These are phyloP conservation scores for Caranx melampygus DNA, from an alignment of 2,113 vertebrate species.

Conservation along the genomic window DNA sequence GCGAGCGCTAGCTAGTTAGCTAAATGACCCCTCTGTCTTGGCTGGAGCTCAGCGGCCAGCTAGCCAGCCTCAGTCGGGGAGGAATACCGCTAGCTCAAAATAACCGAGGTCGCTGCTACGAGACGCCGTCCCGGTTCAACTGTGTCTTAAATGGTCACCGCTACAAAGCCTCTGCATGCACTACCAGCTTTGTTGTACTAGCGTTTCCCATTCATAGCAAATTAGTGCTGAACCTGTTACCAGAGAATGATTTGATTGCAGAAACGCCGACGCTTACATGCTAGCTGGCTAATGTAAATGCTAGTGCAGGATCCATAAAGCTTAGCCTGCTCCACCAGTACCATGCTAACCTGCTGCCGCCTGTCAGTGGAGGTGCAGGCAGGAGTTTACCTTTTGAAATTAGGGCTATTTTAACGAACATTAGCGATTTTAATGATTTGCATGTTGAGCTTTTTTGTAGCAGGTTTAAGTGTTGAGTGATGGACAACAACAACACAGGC, in stretches of 20 bases:
- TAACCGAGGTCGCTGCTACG: slow-evolving; percentile 48
- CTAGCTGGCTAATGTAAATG: slow-evolving; percentile 63
- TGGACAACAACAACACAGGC: slow-evolving; percentile 12
- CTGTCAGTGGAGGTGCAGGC: background rate
- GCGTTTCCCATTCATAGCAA: slow-evolving; percentile 47
- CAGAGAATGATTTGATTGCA: slow-evolving; percentile 47
- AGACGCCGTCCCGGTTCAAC: slow-evolving; percentile 8
- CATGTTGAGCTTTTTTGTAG: slow-evolving; percentile 4
- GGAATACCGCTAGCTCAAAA: slow-evolving; percentile 61
- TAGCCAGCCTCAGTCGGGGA: slow-evolving; percentile 69
- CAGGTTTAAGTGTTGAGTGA: slow-evolving; percentile 7
- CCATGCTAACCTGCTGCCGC: slow-evolving; percentile 30
- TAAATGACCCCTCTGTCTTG: slow-evolving; percentile 82
- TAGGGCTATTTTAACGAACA: background rate
- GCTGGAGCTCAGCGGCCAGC: slow-evolving; percentile 79
- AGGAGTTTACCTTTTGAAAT: background rate
- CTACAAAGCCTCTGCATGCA: slow-evolving; percentile 9
- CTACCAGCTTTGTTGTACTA: background rate
- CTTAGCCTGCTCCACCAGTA: slow-evolving; percentile 14
- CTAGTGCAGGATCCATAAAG: slow-evolving; percentile 30
- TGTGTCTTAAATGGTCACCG: background rate
- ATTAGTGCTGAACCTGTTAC: slow-evolving; percentile 25
- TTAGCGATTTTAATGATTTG: background rate
- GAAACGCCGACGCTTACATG: slow-evolving; percentile 50
- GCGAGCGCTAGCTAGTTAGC: slow-evolving; percentile 81